These are phyloP conservation scores for Emesis russula DNA, from an alignment of 2,888 invertebrate species.

Conservation along the genomic window DNA sequence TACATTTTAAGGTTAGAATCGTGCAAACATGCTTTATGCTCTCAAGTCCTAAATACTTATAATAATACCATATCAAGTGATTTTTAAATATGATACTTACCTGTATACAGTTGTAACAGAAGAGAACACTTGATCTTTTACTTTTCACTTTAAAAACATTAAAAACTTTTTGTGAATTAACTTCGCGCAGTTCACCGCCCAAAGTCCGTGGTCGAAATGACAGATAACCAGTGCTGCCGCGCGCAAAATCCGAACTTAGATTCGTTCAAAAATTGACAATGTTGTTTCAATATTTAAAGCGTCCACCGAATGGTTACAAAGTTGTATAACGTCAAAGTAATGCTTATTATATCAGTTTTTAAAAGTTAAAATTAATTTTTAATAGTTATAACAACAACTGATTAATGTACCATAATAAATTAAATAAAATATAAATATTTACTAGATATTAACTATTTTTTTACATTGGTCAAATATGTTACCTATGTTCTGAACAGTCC, in stretches of 20 bases:
- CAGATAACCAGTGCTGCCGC: conserved; percentile 11
- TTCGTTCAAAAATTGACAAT: conserved; percentile 8
- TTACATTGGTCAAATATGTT: no score
- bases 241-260: conserved; percentile 2
- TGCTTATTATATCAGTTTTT: conserved; percentile 9
- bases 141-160: not conserved
- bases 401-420: conserved; percentile 15
- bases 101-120: not conserved
- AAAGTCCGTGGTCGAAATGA: not conserved
- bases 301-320: not conserved
- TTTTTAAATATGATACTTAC: conserved; percentile 11
- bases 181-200: not conserved
- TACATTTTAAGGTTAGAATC: conserved; percentile 5
- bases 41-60: not conserved
- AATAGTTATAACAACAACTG: conserved; percentile 11
- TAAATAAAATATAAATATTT: not conserved
- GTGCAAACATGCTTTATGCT: conserved; percentile 11
- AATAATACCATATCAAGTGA: conserved; percentile 11
- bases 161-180: conserved; percentile 6
- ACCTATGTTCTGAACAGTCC: no score
- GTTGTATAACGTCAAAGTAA: not conserved
- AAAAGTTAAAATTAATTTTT: conserved; percentile 3
- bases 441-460: no score
- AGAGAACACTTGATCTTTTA: conserved; percentile 12
- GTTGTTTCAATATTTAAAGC: not conserved